phyloP scores from a whole-genome alignment of 2,888 invertebrate genomes.

The Apeira syringaria region DNA sequence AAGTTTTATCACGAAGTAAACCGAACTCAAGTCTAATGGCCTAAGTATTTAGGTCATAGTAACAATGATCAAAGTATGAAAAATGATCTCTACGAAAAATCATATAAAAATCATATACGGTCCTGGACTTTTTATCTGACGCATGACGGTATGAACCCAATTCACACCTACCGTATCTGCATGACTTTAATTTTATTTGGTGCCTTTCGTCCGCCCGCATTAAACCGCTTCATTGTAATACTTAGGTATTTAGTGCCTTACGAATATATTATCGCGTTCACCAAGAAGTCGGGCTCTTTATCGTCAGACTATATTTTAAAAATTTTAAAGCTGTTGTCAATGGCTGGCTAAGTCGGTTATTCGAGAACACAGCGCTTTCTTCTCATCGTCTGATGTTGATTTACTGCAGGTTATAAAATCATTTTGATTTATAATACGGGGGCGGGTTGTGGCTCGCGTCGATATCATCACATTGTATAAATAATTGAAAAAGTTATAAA shows the following conservation, averaged over 20 bases:
- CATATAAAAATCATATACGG: no score
- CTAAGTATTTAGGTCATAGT: no score
- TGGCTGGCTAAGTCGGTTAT: slow-evolving; percentile 50
- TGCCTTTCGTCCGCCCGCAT: slow-evolving; percentile 47
- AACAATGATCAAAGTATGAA: no score
- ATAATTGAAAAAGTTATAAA: slow-evolving; percentile 44
- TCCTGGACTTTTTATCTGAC: not conserved
- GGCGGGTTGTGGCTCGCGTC: slow-evolving; percentile 36
- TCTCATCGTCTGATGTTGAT: slow-evolving; percentile 74
- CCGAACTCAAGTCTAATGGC: no score
- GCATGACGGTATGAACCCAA: slow-evolving; percentile 2
- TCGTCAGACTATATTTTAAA: slow-evolving; percentile 59
- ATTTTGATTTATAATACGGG: slow-evolving; percentile 38
- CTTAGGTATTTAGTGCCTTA: slow-evolving; percentile 66
- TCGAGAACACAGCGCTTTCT: slow-evolving; percentile 45
- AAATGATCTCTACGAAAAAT: no score
- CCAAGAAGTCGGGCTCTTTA: slow-evolving; percentile 56
- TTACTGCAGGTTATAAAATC: slow-evolving; percentile 67
- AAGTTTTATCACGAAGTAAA: no score
- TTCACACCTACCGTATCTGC: slow-evolving; percentile 46
- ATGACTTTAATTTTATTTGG: slow-evolving; percentile 33
- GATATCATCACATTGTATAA: slow-evolving; percentile 51
- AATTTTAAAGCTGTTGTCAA: slow-evolving; percentile 54
- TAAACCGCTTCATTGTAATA: slow-evolving; percentile 68
- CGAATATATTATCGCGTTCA: slow-evolving; percentile 50